Percentiles rank a stretch among this genome's conserved stretches.
phyloP scores from a whole-genome alignment of 30 jellyfish, hydroid and myxozoan genomes.

The Catostylus mosaicus region DNA sequence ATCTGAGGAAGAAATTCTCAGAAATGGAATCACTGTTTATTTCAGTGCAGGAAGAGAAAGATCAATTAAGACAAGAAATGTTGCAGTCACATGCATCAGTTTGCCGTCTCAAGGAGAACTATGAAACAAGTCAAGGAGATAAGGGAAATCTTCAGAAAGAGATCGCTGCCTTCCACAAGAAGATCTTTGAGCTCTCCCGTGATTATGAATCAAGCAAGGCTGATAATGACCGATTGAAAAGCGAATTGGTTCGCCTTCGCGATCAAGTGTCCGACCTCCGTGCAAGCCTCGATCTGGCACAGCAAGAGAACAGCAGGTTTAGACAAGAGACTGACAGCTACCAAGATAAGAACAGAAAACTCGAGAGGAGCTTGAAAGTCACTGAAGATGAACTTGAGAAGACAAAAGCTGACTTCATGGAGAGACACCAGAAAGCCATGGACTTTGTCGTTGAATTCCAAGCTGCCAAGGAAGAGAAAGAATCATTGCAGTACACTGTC shows the following conservation, averaged over 20 bases:
- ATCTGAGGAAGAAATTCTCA: slow-evolving; percentile 68
- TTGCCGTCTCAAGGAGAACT: slow-evolving; percentile 93
- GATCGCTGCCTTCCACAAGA: slow-evolving; percentile 89
- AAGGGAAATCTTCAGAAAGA: slow-evolving; percentile 94
- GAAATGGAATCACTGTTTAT: slow-evolving; percentile 87
- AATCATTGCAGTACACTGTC: slow-evolving; percentile 65
- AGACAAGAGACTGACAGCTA: slow-evolving; percentile 67
- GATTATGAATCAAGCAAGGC: slow-evolving; percentile 82
- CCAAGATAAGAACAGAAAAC: slow-evolving; percentile 66
- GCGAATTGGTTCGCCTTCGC: slow-evolving; percentile 62
- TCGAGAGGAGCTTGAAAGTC: slow-evolving; percentile 63
- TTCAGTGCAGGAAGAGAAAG: slow-evolving; percentile 94
- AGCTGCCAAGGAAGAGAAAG: slow-evolving; percentile 88
- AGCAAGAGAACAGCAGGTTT: slow-evolving; percentile 78
- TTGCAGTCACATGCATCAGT: slow-evolving; percentile 94
- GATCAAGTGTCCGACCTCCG: slow-evolving; percentile 78
- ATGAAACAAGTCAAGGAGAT: slow-evolving; percentile 95
- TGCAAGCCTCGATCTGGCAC: slow-evolving; percentile 68
- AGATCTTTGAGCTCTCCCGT: slow-evolving; percentile 83
- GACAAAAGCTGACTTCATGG: slow-evolving; percentile 80
- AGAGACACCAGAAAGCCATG: slow-evolving; percentile 83
- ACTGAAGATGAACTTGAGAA: slow-evolving; percentile 89
- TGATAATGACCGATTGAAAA: slow-evolving; percentile 79
- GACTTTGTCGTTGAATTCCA: slow-evolving; percentile 85
- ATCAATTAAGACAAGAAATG: slow-evolving; percentile 93